A percentile compares a stretch with the other conserved stretches of the same genome.
These are phyloP conservation scores for Pristionchus entomophagus DNA, from an alignment of 2,888 invertebrate genomes.

Conservation along the genomic window DNA sequence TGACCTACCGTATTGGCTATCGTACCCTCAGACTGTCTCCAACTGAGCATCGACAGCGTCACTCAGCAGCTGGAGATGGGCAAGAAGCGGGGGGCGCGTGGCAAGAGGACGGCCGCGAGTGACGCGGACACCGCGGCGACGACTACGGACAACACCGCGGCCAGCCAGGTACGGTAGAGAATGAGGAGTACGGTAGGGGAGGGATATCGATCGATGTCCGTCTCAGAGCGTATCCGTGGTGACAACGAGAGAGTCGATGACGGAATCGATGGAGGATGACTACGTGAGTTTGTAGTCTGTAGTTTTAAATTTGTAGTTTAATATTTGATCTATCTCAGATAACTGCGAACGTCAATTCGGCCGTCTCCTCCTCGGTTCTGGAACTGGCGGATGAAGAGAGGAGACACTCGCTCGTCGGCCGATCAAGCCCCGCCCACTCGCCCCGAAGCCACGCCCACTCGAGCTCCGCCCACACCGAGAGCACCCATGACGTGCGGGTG, in stretches of 20 bases:
- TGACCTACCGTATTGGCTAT: neutral
- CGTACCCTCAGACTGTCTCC: conserved; percentile 21
- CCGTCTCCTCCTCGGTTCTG: neutral
- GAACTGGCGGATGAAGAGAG: conserved; percentile 5
- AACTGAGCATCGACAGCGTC: conserved; percentile 31
- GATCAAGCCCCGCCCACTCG: conserved; percentile 16
- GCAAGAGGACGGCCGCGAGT: neutral
- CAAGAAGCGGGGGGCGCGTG: conserved; percentile 25
- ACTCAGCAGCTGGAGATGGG: conserved; percentile 22
- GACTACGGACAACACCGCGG: neutral
- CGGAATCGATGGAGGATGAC: conserved; percentile 40
- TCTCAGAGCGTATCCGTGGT: neutral
- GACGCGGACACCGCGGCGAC: neutral
- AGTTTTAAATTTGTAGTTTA: conserved; percentile 6
- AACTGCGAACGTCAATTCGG: neutral
- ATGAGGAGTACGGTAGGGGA: neutral
- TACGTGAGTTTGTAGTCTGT: conserved; percentile 17
- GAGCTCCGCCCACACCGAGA: neutral
- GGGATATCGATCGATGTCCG: conserved; percentile 4
- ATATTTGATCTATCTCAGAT: neutral
- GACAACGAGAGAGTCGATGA: conserved; percentile 37
- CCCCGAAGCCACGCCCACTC: neutral
- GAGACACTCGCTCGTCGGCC: neutral
- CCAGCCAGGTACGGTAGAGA: neutral
- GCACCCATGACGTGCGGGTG: neutral